Evolutionary conservation across 2,113 vertebrate genomes (phyloP), one percentile per base, ranked within the genome.

Genomic region (Carassius carassius): DNA sequence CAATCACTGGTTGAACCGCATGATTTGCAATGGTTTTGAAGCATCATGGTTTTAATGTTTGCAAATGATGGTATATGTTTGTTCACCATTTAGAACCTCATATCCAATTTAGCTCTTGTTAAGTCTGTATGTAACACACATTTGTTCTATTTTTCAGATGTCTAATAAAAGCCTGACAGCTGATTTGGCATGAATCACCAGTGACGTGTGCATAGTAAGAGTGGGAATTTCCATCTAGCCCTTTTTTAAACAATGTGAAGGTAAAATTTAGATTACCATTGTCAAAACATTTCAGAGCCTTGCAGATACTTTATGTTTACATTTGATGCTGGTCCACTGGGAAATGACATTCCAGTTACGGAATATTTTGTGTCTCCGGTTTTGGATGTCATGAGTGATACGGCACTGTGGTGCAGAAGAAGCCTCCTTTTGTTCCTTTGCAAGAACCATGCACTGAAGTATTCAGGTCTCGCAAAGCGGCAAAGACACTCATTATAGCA

Each of bases 401-500:
- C 75, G 54, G 72, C 41, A 54, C 58, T 37, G 60, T 12, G 4
- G 35, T 69, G 67, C 67, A 51, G 73, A 87, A 83, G 86, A 85
- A 84, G 23, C 13, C 75, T 32, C 25, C 60, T 77, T 89, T 87
- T 85, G 77, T 89, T 86, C 85, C 77, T n/a, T 56, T 21, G 74
- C 67, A 44, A 74, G 58, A 78, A 80, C 47, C 29, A 67, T 78
- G 11, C 44, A 47, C 44, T 47, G 44, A 47, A 47, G 44, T 47
- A 47, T 47, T 47, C 44, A 47, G 44, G 44, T 47, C 10, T 47
- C 44, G 12, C 44, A 47, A 47, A 47, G 44, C 11, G 9, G 41
- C 44, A 47, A 47, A 47, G 44, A 47, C 11, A 47, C 44, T 12
- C 44, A 47, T 47, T 47, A 47, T 47, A 47, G 11, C 44, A 47